phyloP scores from a whole-genome alignment of 2,113 vertebrate species.

The Eleginops maclovinus region DNA sequence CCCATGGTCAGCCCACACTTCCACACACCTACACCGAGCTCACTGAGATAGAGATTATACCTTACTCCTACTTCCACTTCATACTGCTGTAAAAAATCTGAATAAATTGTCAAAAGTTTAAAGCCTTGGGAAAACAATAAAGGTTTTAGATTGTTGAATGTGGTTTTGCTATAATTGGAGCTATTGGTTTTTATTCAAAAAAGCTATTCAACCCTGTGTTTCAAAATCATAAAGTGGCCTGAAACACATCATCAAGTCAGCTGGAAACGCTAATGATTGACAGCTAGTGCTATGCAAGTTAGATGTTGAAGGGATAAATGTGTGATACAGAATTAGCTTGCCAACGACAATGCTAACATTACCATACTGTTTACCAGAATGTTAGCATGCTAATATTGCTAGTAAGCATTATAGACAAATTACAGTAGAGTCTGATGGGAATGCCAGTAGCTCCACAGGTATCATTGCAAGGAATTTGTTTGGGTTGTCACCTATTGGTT shows the following conservation, averaged over 20 bases:
- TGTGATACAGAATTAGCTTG: neutral
- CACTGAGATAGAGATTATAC: neutral
- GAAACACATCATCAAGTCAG: neutral
- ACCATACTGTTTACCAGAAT: neutral
- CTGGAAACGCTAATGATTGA: neutral
- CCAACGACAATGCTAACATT: neutral
- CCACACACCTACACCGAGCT: slow-evolving; percentile 19
- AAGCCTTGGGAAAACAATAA: neutral
- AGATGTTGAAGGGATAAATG: neutral
- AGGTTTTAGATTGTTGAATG: neutral
- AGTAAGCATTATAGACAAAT: neutral
- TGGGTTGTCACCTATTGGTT: no score
- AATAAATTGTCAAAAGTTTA: neutral
- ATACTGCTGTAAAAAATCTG: neutral
- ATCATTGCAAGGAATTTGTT: neutral
- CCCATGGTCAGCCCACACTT: slow-evolving; percentile 18
- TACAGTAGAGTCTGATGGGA: neutral
- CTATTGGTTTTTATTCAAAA: neutral
- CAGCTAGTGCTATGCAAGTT: neutral
- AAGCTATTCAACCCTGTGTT: neutral
- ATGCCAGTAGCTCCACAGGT: neutral
- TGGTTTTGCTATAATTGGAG: neutral
- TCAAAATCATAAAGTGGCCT: neutral
- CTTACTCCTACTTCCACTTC: neutral
- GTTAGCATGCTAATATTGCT: neutral